Conservation (phyloP, 2,888 invertebrate species). For the Harpalus rubripes region DNA sequence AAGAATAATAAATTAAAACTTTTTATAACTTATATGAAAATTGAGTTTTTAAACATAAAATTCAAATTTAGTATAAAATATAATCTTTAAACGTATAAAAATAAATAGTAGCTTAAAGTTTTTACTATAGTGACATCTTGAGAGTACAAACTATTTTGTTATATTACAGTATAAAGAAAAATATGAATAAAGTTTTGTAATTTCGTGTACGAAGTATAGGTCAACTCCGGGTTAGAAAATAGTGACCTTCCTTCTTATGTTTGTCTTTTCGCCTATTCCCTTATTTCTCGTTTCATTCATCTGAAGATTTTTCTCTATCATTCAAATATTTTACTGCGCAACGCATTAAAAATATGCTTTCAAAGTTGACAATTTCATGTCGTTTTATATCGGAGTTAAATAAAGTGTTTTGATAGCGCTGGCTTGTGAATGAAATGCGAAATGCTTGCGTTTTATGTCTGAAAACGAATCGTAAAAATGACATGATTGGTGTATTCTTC, state of each 20-base stretch:
- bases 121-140: background rate
- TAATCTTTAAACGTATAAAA: background rate
- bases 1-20: too few relatives aligned
- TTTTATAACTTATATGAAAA: too few relatives aligned
- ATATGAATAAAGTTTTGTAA: background rate
- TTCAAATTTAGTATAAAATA: background rate
- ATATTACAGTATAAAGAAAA: background rate
- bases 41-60: too few relatives aligned
- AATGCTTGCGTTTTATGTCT: slow-evolving; percentile 30
- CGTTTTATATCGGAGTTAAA: slow-evolving; percentile 19
- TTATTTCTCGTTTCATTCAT: slow-evolving; percentile 31
- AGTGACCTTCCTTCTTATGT: slow-evolving; percentile 21
- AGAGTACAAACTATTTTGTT: background rate
- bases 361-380: slow-evolving; percentile 30
- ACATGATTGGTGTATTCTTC: slow-evolving; percentile 8
- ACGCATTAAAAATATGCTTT: slow-evolving; percentile 21
- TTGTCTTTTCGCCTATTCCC: slow-evolving; percentile 30
- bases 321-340: slow-evolving; percentile 22
- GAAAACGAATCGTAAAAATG: slow-evolving; percentile 35
- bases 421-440: slow-evolving; percentile 34
- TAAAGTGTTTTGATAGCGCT: slow-evolving; percentile 36
- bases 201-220: background rate
- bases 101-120: background rate
- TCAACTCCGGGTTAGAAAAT: background rate
- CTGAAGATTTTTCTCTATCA: slow-evolving; percentile 21